Evolutionary conservation across 1,140 invertebrate genomes (phyloP).

Genomic region (Euschistus heros): DNA sequence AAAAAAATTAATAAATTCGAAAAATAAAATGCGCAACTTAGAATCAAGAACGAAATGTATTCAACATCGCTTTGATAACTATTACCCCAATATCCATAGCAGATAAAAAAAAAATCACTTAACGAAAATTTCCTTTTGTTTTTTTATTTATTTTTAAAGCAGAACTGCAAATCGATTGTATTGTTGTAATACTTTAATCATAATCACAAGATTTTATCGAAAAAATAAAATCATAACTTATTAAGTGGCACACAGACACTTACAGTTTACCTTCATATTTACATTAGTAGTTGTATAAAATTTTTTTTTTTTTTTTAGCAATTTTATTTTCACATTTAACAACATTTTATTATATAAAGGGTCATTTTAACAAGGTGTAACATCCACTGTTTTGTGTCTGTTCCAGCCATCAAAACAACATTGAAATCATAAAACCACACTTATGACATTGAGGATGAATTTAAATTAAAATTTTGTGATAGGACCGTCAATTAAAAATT

Average conservation of each 20-base stretch:
- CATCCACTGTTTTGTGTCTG: slow-evolving; percentile 8
- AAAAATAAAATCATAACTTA: background rate
- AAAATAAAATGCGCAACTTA: background rate
- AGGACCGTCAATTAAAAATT: no score
- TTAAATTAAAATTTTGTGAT: no score
- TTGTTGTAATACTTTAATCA: no score
- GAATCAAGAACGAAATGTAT: no score
- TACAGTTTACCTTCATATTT: background rate
- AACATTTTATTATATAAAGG: background rate
- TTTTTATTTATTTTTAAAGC: no score
- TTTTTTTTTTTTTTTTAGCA: background rate
- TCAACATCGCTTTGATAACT: no score
- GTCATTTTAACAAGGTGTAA: background rate
- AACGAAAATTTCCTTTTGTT: no score
- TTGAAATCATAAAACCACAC: background rate
- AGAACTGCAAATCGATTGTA: no score
- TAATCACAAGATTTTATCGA: no score
- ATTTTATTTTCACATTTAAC: background rate
- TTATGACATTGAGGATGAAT: no score
- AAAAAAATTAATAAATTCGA: background rate
- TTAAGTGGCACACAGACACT: background rate
- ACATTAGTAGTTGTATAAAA: slow-evolving; percentile 20
- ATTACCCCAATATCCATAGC: no score
- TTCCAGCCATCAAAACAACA: slow-evolving; percentile 9
- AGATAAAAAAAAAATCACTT: no score